Base-by-base conservation (phyloP, 2,113 vertebrate genomes). In the Oxyruncus cristatus region DNA sequence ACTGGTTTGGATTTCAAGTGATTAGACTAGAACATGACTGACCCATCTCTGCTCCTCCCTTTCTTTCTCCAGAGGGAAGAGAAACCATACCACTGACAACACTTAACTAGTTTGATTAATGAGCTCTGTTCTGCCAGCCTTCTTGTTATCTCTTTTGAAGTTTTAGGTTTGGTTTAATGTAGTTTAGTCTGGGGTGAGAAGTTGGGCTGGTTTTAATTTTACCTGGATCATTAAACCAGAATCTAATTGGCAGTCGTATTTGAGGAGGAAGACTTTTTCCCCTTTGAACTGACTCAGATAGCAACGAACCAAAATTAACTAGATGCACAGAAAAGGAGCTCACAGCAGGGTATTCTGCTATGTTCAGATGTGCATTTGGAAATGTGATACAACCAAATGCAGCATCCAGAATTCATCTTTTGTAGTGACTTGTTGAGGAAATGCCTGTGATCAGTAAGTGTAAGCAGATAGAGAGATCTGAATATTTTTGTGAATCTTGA, bases 331-430 rank as follows among this genome's bases (percentile, higher is more conserved):
- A 77, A 97, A 95, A 95, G 72, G 56, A 95, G 23, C 49, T 88
- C 73, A 53, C 53, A 91, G 61, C 47, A n/a, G 42, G 47, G 59
- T 84, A 63, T 89, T 93, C 78, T 93, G 28, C 42, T 92, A 89
- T 93, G 81, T 97, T 89, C 87, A 93, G 46, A 66, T 77, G 20
- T 85, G 72, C 58, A 52, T 96, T 97, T 97, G 75, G 80, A 91
- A 93, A 92, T 20, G 52, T 94, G 44, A 62, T 92, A 58, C 28
- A 77, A 68, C 27, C 19, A 74, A 71, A 88, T 89, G 56, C 65
- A 82, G 75, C 39, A 91, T 55, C 85, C 35, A 42, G 77, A 65
- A 91, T 92, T 88, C 50, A 91, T 95, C 73, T 94, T 85, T 80
- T 89, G 79, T 87, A 74, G 56, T 65, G 26, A 53, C 55, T 86